Evolutionary conservation across 2,113 vertebrate species (phyloP), one percentile per base, ranked within the genome.

Genomic region (Madoqua kirkii): DNA sequence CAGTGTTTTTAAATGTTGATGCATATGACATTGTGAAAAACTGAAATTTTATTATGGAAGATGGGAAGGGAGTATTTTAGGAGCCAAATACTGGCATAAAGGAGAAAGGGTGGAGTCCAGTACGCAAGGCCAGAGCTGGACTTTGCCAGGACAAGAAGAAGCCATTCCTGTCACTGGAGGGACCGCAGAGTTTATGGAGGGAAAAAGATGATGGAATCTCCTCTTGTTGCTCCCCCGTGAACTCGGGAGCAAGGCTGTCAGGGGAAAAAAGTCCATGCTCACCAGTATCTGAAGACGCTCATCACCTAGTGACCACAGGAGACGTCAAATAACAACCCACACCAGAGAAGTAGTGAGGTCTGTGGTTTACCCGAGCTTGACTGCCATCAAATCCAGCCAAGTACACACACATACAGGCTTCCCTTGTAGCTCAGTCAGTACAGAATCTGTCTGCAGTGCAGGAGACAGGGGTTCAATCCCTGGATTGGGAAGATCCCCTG

Each of bases 381-480:
- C 67, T 71, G 9, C 21, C n/a, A 3, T 23, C 67, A 36, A 21
- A 71, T 23, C 67, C 19, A 71, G n/a, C n/a, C 67, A 23, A 23
- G 67, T 1, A 40, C 16, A 71, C 16, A 71, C 17, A 67, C n/a
- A 36, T 15, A 36, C 4, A 3, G 14, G 31, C 60, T 33, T 64
- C 14, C 31, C 15, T 16, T 33, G 60, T 33, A 33, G 31, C 60
- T 64, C 14, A 64, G 6, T 33, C 60, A 33, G 60, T 64, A 64
- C 0, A 33, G 60, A 64, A 64, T 33, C 60, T 16, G 60, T 14
- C 60, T 64, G 60, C 31, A 64, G 31, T 7, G 1, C 7, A 33
- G 60, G 31, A 64, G 60, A 64, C 31, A 3, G 0, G 0, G 60
- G 31, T 64, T 64, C 6, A 0, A 16, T 16, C 31, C 14, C 14